Evolutionary conservation across 2,888 invertebrate species (phyloP), one percentile per base, ranked within the genome.

Genomic region (Diarsia brunnea): DNA sequence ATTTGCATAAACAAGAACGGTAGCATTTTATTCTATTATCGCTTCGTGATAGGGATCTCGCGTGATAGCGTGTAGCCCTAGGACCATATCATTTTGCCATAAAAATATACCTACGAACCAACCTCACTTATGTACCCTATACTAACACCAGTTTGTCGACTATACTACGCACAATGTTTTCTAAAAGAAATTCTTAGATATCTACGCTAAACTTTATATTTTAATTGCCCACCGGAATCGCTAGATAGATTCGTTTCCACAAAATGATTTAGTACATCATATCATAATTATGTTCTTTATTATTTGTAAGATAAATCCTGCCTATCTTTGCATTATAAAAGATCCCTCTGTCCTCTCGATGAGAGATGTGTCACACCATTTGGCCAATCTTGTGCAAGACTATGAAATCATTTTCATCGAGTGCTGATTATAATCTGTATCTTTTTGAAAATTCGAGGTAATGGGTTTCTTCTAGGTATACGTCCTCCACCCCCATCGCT

Each of bases 41-140:
- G 79, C 70, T 66, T 64, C 73, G 71, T 69, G 85, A 85, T 85
- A 87, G 1, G 16, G 63, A 87, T 87, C 86, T 87, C 86, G 84
- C 87, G 87, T 87, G 87, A 75, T 81, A 38, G 4, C 66, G 38
- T 27, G 21, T n/a, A 66, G 58, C 53, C 19, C 71, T 55, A 78
- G 38, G 31, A 45, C 55, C 43, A 49, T 77, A 71, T 71, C 21
- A 77, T 64, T 64, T 55, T 77, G 27, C 63, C 16, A 64, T 64
- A 77, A 43, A 60, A 55, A 14, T 76, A 31, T 61, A 53, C 19
- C 14, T 24, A 38, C 51, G 2, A 47, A 70, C 47, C 53, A 16
- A 45, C 21, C 21, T 4, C 21, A 24, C 8, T 43, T 47, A 74
- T 24, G 5, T 72, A 27, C 38, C 2, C 2, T 49, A n/a, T n/a